Conservation (phyloP, 2,113 vertebrate species). For the Mustela nigripes region DNA sequence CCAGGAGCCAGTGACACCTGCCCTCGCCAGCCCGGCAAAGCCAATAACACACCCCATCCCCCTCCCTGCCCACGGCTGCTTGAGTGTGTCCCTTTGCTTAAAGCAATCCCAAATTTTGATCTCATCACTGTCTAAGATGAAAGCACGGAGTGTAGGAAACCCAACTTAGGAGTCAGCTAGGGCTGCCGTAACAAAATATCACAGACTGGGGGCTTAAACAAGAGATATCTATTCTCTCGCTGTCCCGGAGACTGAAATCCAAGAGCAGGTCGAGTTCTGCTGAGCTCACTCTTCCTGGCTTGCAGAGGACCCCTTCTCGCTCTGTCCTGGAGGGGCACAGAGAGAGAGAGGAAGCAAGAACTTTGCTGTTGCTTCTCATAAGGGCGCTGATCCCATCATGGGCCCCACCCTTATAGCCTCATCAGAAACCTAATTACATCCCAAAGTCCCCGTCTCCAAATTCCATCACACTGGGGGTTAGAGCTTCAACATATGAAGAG, state of each 20-base stretch:
- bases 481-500: not conserved
- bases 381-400: not conserved
- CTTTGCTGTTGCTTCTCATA: not conserved
- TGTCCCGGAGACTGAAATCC: not conserved
- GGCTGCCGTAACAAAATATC: not conserved
- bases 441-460: not conserved
- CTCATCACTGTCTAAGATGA: not conserved
- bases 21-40: not conserved
- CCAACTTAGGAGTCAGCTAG: not conserved
- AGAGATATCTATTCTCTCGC: not conserved
- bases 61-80: not conserved
- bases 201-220: not conserved
- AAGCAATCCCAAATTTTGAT: not conserved
- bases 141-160: not conserved
- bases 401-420: not conserved
- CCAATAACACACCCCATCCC: no score
- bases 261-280: not conserved
- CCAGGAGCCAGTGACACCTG: not conserved
- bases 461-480: not conserved
- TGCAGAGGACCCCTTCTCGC: not conserved
- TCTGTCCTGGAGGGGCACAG: not conserved
- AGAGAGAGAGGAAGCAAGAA: not conserved
- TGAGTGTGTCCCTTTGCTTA: not conserved
- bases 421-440: not conserved
- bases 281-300: not conserved